Base-by-base conservation (phyloP, 2,113 vertebrate species). In the Perca fluviatilis region DNA sequence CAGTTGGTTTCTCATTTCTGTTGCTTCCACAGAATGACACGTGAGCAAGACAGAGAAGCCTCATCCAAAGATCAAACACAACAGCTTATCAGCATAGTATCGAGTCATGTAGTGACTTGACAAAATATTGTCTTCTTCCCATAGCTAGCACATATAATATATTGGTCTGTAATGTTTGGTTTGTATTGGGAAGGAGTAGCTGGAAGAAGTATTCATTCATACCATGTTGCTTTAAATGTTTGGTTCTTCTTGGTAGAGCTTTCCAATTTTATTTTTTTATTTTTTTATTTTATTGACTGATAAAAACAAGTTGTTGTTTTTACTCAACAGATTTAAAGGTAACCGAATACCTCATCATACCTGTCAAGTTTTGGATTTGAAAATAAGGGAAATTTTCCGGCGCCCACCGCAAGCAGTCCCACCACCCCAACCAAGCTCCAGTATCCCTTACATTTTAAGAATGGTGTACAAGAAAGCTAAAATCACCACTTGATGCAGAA, bases 1-100 rank as follows among this genome's bases (percentile, higher is more conserved):
- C 51, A 74, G 56, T 49, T 68, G 33, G 36, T 78, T 79, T 67
- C 21, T 50, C 13, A 25, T 63, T 71, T 67, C 19, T 30, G 15
- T 68, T n/a, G 15, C 36, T 57, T 76, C 15, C 19, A 67, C 16
- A 73, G 50, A 49, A n/a, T 9, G 7, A 64, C 27, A 11, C 23
- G 5, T 18, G 47, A 40, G 36, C 13, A 56, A 54, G 21, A 60
- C 10, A 58, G 62, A 3, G 14, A 21, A 27, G 19, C 43, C 0
- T 67, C 25, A 58, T 47, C 27, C 16, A 71, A 67, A 4, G 40
- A 72, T 60, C 1, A 72, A 79, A 53, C n/a, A 18, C 57, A 78
- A 67, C 11, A 25, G 56, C 16, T 51, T 23, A 67, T 74, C 49
- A 77, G 21, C 7, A 18, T 15, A 54, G 6, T 56, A 27, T 25